Conservation (phyloP, 2,888 invertebrate species). For the Hedychridium roseum region DNA sequence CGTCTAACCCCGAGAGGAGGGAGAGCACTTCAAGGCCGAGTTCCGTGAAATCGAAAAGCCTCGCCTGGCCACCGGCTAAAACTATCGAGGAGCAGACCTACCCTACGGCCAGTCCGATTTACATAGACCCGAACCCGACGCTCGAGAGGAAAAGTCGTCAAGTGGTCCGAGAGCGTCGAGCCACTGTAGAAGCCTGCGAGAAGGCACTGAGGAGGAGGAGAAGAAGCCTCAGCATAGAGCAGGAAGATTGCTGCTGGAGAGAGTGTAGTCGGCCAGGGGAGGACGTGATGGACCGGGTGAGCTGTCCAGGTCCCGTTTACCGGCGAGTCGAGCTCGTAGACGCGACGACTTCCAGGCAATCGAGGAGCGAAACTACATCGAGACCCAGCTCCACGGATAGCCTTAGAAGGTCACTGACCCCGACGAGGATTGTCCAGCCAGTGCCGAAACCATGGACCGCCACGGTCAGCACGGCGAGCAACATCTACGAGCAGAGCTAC, state of each 20-base stretch:
- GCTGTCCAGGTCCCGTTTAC: constrained; percentile 54
- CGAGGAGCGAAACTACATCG: constrained; percentile 35
- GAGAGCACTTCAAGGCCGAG: no score
- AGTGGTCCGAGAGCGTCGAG: constrained; percentile 48
- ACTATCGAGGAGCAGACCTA: constrained; percentile 57
- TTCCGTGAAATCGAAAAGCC: constrained; percentile 47
- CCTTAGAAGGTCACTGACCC: constrained; percentile 56
- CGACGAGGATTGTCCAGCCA: constrained; percentile 58
- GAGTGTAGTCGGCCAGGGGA: constrained; percentile 18
- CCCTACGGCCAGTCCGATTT: constrained; percentile 60
- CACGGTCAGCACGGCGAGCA: constrained; percentile 50
- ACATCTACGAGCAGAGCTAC: constrained; percentile 51
- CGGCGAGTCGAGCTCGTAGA: constrained; percentile 50
- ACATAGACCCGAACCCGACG: constrained; percentile 57
- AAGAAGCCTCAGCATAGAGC: constrained; percentile 23
- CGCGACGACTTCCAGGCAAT: constrained; percentile 29
- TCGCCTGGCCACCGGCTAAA: constrained; percentile 57
- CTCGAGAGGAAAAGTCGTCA: constrained; percentile 45
- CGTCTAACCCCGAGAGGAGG: constrained; percentile 32
- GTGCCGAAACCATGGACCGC: constrained; percentile 60
- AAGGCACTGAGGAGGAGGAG: constrained; percentile 20
- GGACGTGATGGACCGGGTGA: constrained; percentile 52
- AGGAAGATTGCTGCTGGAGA: constrained; percentile 22
- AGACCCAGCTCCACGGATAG: constrained; percentile 54
- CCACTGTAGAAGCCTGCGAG: constrained; percentile 44